Conservation (phyloP, 2,888 invertebrate species). For the Liodrosophila aerea region DNA sequence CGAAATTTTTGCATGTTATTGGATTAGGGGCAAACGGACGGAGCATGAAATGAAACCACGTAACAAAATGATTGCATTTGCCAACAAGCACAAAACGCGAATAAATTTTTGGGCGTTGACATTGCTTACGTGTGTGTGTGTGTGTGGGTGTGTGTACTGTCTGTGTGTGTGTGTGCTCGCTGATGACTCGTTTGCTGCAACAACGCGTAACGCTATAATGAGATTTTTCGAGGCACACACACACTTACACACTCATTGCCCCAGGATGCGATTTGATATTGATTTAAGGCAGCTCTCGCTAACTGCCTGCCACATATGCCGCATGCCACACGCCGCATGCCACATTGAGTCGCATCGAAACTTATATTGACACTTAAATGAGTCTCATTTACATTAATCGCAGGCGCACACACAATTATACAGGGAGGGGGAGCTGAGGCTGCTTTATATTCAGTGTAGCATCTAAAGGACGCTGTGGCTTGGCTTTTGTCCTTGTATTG, state of each 20-base stretch:
- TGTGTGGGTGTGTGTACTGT: slow-evolving; percentile 2
- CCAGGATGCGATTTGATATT: slow-evolving; percentile 28
- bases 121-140: slow-evolving; percentile 19
- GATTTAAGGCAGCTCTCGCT: slow-evolving; percentile 41
- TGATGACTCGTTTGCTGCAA: slow-evolving; percentile 59
- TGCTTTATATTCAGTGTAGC: slow-evolving; percentile 39
- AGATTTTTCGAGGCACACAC: slow-evolving; percentile 46
- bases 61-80: slow-evolving; percentile 73
- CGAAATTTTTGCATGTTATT: slow-evolving; percentile 67
- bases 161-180: slow-evolving; percentile 15
- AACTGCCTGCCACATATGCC: slow-evolving; percentile 7
- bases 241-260: no score
- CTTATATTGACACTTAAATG: slow-evolving; percentile 70
- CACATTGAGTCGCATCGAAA: slow-evolving; percentile 32
- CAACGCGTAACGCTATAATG: slow-evolving; percentile 60
- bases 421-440: slow-evolving; percentile 4
- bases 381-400: slow-evolving; percentile 67
- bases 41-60: slow-evolving; percentile 60
- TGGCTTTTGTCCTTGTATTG: slow-evolving; percentile 38
- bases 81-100: slow-evolving; percentile 56
- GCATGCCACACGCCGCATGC: slow-evolving; percentile 27
- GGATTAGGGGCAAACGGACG: slow-evolving; percentile 34
- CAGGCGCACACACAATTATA: slow-evolving; percentile 30
- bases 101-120: slow-evolving; percentile 49
- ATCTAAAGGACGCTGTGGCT: slow-evolving; percentile 38